Conservation (phyloP, 2,888 invertebrate species). For the Netelia virgata region DNA sequence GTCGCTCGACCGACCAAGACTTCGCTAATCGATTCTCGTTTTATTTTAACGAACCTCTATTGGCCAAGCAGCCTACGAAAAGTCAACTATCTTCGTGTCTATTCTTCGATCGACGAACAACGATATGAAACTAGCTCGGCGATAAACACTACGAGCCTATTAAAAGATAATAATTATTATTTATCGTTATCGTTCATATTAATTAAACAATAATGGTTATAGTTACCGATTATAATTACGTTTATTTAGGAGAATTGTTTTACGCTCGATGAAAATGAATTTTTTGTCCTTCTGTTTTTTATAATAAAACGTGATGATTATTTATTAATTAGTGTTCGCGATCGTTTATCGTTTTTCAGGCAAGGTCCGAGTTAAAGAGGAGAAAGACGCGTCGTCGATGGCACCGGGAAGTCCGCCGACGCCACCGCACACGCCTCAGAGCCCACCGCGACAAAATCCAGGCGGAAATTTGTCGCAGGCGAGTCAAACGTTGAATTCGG, state of each 20-base stretch:
- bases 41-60: slow-evolving; percentile 64
- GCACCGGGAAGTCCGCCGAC: slow-evolving; percentile 84
- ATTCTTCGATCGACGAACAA: slow-evolving; percentile 44
- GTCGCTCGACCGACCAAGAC: slow-evolving; percentile 48
- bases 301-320: too few species aligned
- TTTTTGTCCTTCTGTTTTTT: too few species aligned
- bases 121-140: slow-evolving; percentile 9
- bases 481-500: slow-evolving; percentile 78
- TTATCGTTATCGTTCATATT: background rate
- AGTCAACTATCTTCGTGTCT: slow-evolving; percentile 47
- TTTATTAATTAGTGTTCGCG: background rate
- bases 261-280: too few species aligned
- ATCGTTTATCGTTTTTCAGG: slow-evolving; percentile 73
- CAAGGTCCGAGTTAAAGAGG: slow-evolving; percentile 81
- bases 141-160: background rate
- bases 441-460: slow-evolving; percentile 81
- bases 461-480: slow-evolving; percentile 77
- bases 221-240: too few species aligned
- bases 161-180: background rate
- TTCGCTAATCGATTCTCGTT: slow-evolving; percentile 66
- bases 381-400: slow-evolving; percentile 83
- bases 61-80: slow-evolving; percentile 43
- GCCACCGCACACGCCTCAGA: slow-evolving; percentile 83
- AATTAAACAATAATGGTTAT: too few species aligned
- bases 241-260: too few species aligned